These are phyloP conservation scores for Linepithema humile DNA, from an alignment of 1,140 invertebrate species.

Conservation along the genomic window DNA sequence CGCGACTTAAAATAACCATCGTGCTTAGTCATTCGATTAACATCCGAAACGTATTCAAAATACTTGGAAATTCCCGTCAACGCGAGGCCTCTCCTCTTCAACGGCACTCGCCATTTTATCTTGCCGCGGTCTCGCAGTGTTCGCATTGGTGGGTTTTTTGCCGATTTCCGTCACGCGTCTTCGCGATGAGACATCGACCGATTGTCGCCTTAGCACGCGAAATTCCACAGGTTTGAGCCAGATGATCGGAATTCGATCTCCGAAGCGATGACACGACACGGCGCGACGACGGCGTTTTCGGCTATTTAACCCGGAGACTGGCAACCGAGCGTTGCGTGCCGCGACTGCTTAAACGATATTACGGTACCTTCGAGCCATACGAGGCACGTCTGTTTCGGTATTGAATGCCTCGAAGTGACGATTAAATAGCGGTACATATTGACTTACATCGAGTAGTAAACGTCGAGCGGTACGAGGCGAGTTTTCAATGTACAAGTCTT, in stretches of 20 bases:
- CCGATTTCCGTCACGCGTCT: conserved; percentile 14
- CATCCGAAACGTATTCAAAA: neutral
- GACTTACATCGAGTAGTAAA: conserved; percentile 5
- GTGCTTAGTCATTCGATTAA: neutral
- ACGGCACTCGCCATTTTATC: conserved; percentile 23
- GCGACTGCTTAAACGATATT: conserved; percentile 44
- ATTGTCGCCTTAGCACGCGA: conserved; percentile 14
- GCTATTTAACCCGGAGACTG: conserved; percentile 11
- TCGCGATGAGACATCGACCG: conserved; percentile 49
- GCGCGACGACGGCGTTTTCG: neutral
- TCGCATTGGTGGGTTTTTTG: neutral
- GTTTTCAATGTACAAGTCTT: neutral
- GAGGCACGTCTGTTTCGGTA: conserved; percentile 11
- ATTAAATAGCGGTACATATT: conserved; percentile 49
- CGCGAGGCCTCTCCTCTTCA: neutral
- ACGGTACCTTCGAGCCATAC: conserved; percentile 33
- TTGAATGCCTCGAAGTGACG: neutral
- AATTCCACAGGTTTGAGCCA: conserved; percentile 43
- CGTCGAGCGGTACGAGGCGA: neutral
- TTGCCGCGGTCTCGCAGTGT: neutral
- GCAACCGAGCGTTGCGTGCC: conserved; percentile 15
- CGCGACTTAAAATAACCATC: neutral
- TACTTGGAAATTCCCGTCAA: neutral
- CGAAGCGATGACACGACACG: neutral
- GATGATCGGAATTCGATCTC: conserved; percentile 24